Conservation (phyloP, 2,888 invertebrate genomes). For the Rhagium mordax region DNA sequence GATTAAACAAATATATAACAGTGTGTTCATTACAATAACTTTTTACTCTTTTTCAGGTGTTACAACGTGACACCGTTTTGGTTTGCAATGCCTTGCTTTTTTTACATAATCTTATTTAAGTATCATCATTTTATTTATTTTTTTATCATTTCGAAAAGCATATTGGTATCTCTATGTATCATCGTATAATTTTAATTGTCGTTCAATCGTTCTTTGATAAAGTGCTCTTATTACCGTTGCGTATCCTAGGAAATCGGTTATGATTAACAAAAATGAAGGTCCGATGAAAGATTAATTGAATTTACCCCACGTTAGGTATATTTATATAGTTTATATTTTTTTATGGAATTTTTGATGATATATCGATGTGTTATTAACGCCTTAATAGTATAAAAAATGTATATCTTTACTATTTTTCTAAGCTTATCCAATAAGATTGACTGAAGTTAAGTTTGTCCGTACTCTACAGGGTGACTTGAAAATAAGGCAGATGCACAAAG, state of each 20-base stretch:
- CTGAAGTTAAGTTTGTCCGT: conserved; percentile 13
- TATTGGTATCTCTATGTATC: conserved; percentile 6
- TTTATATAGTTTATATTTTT: conserved; percentile 56
- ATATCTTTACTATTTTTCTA: conserved; percentile 34
- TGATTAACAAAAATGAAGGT: background rate
- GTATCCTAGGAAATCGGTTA: background rate
- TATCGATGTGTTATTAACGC: conserved; percentile 12
- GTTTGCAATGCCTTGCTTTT: conserved; percentile 58
- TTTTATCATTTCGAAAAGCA: conserved; percentile 49
- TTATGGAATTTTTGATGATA: conserved; percentile 57
- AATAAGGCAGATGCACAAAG: background rate
- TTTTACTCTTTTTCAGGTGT: conserved; percentile 47
- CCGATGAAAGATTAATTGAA: conserved; percentile 12
- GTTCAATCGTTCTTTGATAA: conserved; percentile 7
- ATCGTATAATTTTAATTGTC: conserved; percentile 18
- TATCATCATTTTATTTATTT: conserved; percentile 59
- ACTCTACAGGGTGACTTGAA: conserved; percentile 20
- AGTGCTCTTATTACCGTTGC: conserved; percentile 33
- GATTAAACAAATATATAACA: conserved; percentile 19
- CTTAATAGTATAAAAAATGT: conserved; percentile 21
- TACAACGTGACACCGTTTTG: conserved; percentile 43
- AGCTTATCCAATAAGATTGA: conserved; percentile 24
- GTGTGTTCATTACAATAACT: conserved; percentile 25
- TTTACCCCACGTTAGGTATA: conserved; percentile 49
- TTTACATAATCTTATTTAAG: conserved; percentile 55